These are phyloP conservation scores for Lindbergichthys nudifrons DNA, from an alignment of 2,797 vertebrate species.

Conservation along the genomic window DNA sequence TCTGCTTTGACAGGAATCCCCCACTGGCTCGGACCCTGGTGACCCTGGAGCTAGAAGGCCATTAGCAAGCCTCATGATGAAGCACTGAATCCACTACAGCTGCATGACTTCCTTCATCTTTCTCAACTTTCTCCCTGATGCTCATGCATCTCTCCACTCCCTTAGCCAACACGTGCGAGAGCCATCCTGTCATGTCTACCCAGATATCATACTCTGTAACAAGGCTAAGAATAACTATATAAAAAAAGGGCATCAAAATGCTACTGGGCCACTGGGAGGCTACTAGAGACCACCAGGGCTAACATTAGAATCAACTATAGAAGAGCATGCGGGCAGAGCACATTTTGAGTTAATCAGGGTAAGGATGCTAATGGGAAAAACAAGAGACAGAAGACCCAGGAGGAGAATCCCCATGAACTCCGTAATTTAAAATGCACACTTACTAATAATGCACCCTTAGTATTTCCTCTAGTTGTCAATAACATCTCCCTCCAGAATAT, in stretches of 20 bases:
- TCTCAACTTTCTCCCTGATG: slow-evolving; percentile 23
- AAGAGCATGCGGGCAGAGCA: slow-evolving; percentile 11
- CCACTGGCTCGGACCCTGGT: slow-evolving; percentile 18
- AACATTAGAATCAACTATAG: slow-evolving; percentile 13
- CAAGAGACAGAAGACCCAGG: background rate
- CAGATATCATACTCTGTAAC: slow-evolving; percentile 36
- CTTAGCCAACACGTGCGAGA: slow-evolving; percentile 49
- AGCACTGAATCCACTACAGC: slow-evolving; percentile 14
- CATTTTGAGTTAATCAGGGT: background rate
- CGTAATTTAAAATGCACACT: slow-evolving; percentile 6
- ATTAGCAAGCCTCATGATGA: slow-evolving; percentile 47
- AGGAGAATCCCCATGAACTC: slow-evolving; percentile 23
- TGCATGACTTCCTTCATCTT: slow-evolving; percentile 16
- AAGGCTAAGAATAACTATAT: slow-evolving; percentile 66
- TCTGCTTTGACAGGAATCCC: slow-evolving; percentile 29
- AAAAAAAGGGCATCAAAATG: slow-evolving; percentile 41
- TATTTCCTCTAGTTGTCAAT: slow-evolving; percentile 20
- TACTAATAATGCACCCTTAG: slow-evolving; percentile 16
- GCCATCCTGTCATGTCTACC: slow-evolving; percentile 47
- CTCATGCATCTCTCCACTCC: slow-evolving; percentile 15
- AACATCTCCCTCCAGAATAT: slow-evolving; percentile 25
- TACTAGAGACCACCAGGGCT: slow-evolving; percentile 30
- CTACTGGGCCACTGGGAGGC: slow-evolving; percentile 40
- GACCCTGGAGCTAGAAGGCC: slow-evolving; percentile 4
- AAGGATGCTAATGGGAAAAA: slow-evolving; percentile 32